Conservation (phyloP, 2,888 invertebrate genomes). For the Salticus scenicus region DNA sequence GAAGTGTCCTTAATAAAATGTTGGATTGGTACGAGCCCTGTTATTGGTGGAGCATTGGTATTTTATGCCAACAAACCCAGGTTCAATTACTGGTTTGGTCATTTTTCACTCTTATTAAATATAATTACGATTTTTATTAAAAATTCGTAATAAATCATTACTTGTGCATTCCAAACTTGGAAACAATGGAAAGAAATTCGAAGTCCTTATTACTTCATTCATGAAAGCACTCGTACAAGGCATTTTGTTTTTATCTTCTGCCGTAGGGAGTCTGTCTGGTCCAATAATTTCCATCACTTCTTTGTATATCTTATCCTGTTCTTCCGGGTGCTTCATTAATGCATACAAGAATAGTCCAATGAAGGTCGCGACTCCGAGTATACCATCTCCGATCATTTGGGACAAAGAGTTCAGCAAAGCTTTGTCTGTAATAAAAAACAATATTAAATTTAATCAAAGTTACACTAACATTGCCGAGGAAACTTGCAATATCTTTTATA, state of each 20-base stretch:
- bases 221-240: conserved; percentile 89
- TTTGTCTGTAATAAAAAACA: conserved; percentile 16
- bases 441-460: no score
- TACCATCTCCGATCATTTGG: conserved; percentile 31
- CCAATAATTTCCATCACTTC: conserved; percentile 78
- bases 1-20: no score
- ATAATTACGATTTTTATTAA: no score
- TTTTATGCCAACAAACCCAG: no score
- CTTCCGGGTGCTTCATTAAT: conserved; percentile 77
- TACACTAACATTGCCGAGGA: no score
- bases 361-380: background rate
- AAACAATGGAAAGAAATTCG: conserved; percentile 91
- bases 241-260: conserved; percentile 82
- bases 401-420: conserved; percentile 12
- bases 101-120: no score
- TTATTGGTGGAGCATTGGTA: no score
- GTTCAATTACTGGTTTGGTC: no score
- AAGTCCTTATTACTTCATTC: conserved; percentile 85
- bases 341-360: background rate
- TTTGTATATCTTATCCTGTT: conserved; percentile 81
- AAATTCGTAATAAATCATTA: no score
- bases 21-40: no score
- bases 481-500: no score
- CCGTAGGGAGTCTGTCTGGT: conserved; percentile 70
- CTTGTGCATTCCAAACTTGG: conserved; percentile 81